Percentiles rank a stretch among this genome's conserved stretches.
phyloP scores from a whole-genome alignment of 2,113 vertebrate genomes.

The Jaculus jaculus region DNA sequence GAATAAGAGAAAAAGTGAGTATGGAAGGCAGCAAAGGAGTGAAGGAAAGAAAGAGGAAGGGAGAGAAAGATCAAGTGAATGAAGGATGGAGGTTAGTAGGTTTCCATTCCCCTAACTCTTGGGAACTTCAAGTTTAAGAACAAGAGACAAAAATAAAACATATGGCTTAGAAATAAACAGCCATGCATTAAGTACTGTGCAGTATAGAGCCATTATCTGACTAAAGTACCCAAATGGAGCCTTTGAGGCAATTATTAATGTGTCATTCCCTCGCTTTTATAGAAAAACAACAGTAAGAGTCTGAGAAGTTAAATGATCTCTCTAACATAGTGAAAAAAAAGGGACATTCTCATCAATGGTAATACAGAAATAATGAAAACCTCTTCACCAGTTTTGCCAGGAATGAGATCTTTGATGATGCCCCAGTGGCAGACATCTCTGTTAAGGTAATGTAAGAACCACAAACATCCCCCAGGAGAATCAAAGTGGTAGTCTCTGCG shows the following conservation, averaged over 20 bases:
- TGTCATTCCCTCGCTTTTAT: background rate
- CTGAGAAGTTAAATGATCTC: background rate
- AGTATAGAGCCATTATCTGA: background rate
- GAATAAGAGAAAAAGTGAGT: background rate
- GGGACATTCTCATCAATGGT: background rate
- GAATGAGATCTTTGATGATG: background rate
- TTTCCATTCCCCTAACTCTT: background rate
- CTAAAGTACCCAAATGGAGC: background rate
- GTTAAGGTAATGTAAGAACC: background rate
- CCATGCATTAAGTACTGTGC: background rate
- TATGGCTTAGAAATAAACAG: background rate
- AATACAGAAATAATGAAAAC: conserved; percentile 1
- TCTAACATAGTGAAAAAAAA: background rate
- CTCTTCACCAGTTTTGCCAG: background rate
- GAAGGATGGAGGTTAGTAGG: background rate
- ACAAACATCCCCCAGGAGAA: accelerated
- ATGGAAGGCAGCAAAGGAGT: background rate
- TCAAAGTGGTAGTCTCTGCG: background rate
- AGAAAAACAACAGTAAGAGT: background rate
- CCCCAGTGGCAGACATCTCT: background rate
- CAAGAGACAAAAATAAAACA: background rate
- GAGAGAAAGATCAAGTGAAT: too few relatives aligned
- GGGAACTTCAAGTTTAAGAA: background rate
- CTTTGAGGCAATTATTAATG: background rate
- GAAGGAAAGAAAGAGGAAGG: accelerated